Base-by-base conservation (phyloP, 2,113 vertebrate species). In the Pan paniscus region DNA sequence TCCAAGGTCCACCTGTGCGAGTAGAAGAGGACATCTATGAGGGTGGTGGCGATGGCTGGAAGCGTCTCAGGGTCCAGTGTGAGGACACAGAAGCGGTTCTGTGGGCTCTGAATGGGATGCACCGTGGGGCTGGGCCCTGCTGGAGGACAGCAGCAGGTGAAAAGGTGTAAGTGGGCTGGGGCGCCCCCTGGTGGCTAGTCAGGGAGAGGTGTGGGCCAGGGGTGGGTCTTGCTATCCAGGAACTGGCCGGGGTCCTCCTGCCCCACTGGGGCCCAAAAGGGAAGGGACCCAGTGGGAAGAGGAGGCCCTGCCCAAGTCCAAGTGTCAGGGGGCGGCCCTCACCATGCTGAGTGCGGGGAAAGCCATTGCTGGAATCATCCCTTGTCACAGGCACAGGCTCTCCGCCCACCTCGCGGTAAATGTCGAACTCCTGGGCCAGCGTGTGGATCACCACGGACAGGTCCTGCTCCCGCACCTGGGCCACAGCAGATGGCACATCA, bases 21-120 rank as follows among this genome's bases (percentile, higher is more conserved):
- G 91, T 99, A 99, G 98, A 99, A 99, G 89, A 99, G 99, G 89
- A 99, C 99, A 0, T 99, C 99, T 0, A 99, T 99, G 96, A 99
- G 99, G 2, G 99, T 99, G 82, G 99, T 99, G 97, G 99, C 99
- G 0, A 99, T 99, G 94, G 99, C 99, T 0, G 99, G 99, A 97
- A 99, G 98, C 0, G 99, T 99, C 98, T 99, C 99, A 0, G 99
- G 99, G 97, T 99, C 99, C 98, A 99, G 98, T 0, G 99, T 99
- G 98, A 99, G 99, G 96, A 99, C 98, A 48, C 99, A 99, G 98
- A 99, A 99, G 80, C 99, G 99, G 98, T 99, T 99, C 97, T 99
- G 98, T 0, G 99, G 99, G 93, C 99, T 99, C 98, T 99, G 98
- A 97, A 99, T 99, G 0, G 99, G 99, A 97, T 99, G 99, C 79